Base-by-base conservation (phyloP, 2,888 invertebrate genomes). In the Dolichopus griseipennis region DNA sequence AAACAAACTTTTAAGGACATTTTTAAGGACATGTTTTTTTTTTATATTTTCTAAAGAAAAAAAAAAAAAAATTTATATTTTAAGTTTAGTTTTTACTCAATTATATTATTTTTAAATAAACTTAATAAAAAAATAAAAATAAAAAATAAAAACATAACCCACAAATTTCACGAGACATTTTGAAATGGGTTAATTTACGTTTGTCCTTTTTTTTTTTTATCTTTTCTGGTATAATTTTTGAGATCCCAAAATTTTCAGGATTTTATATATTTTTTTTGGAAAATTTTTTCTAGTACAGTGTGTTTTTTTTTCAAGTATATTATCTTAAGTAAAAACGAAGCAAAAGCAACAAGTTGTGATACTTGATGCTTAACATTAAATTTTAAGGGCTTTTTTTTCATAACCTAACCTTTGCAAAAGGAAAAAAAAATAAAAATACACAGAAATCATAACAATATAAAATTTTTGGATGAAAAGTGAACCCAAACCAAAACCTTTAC, bases 111-210 rank as follows among this genome's bases (percentile, higher is more conserved):
- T 37, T 37, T 37, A 37, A 37, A 37, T 37, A 37, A 37, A 4
- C 8, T 8, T 7, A 37, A 7, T 5, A 37, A 37, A 37, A 37
- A 10, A 37, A 37, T 5, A 37, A 37, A 37, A 37, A 37, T 8
- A 37, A 37, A 12, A 37, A 37, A 27, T 2, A 37, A 37, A 37
- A 37, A 37, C 6, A 52, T 52, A 52, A 52, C 52, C 52, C 52
- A 52, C 6, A 52, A 52, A 52, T 52, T 52, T 52, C 52, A 52
- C 52, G 52, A 52, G 52, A 52, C 52, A 52, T 52, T 52, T 52
- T 52, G 52, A 52, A 52, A 52, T 52, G 52, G 52, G 52, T 52
- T 52, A 52, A 52, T 52, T 52, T 52, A 52, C 52, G 52, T 52
- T 52, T 52, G 52, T 52, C 52, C 52, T 52, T 52, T 52, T 52